A percentile compares a stretch with the other conserved stretches of the same genome.
phyloP scores from a whole-genome alignment of 2,888 invertebrate genomes.

The Cheilosia vulpina region DNA sequence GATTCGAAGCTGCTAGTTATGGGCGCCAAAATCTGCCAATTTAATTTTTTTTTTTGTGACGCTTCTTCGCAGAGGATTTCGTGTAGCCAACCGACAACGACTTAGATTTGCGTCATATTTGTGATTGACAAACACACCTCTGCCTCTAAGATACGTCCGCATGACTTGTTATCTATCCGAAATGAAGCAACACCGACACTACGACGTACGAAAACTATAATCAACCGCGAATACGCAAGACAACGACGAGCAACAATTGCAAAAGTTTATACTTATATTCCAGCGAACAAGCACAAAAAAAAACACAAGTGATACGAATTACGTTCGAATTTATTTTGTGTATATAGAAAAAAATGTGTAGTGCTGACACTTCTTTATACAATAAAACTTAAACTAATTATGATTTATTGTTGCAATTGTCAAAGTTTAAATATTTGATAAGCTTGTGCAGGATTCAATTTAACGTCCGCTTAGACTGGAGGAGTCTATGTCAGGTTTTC shows the following conservation, averaged over 20 bases:
- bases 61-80: background rate
- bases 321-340: slow-evolving; percentile 51
- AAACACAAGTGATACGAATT: slow-evolving; percentile 13
- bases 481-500: slow-evolving; percentile 61
- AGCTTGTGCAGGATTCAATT: slow-evolving; percentile 64
- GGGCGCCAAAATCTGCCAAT: background rate
- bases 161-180: slow-evolving; percentile 64
- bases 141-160: slow-evolving; percentile 48
- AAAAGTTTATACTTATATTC: slow-evolving; percentile 28
- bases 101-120: slow-evolving; percentile 64
- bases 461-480: slow-evolving; percentile 30
- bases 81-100: slow-evolving; percentile 8
- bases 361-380: background rate
- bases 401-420: slow-evolving; percentile 74
- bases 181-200: slow-evolving; percentile 10
- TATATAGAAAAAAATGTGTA: background rate
- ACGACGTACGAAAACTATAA: slow-evolving; percentile 33
- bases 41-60: background rate
- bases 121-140: slow-evolving; percentile 54
- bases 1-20: background rate
- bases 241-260: slow-evolving; percentile 29
- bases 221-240: slow-evolving; percentile 10
- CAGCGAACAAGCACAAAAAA: background rate
- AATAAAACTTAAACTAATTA: slow-evolving; percentile 67
- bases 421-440: slow-evolving; percentile 71